Evolutionary conservation across 2,888 invertebrate genomes (phyloP), one percentile per base, ranked within the genome.

Genomic region (Apotomis turbidana): DNA sequence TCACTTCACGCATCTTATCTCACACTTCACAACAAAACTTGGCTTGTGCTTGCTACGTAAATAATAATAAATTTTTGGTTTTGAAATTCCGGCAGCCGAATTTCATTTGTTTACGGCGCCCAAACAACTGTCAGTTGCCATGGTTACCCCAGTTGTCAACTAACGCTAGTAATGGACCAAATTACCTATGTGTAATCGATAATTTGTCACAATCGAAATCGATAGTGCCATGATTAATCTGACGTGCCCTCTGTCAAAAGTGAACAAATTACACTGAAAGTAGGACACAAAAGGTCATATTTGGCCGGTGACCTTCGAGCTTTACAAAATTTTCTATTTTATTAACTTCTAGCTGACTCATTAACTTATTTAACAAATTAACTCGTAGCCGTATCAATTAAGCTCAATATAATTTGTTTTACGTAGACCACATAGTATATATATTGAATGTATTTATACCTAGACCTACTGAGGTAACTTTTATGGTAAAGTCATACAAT

Each of bases 101-200:
- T 80, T 88, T 93, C 92, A 90, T 90, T 93, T 93, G 93, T 93
- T 92, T 92, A 91, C 89, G 82, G 80, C 81, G 81, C 83, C 85
- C 77, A 89, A 93, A 91, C 91, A 92, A 76, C 78, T 81, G 81
- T 74, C 77, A 67, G 90, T 92, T 85, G 77, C 83, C 82, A 90
- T 91, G 84, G 83, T 76, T 83, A 92, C 90, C 44, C 71, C 64
- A 71, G 74, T 79, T 87, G 90, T 84, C 90, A 90, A 88, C 89
- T 84, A 90, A 88, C 88, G 84, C 73, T 83, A 87, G 83, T 82
- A 83, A 86, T 77, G 83, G 67, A 80, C 75, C 73, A 74, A 74
- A 74, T 79, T 79, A n/a, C n/a, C n/a, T n/a, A 76, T 83, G 83
- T 87, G n/a, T 80, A 87, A 87, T 88, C 88, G 86, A 89, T 87